phyloP scores from a whole-genome alignment of 2,113 vertebrate species.

The Neolamprologus ventralis region DNA sequence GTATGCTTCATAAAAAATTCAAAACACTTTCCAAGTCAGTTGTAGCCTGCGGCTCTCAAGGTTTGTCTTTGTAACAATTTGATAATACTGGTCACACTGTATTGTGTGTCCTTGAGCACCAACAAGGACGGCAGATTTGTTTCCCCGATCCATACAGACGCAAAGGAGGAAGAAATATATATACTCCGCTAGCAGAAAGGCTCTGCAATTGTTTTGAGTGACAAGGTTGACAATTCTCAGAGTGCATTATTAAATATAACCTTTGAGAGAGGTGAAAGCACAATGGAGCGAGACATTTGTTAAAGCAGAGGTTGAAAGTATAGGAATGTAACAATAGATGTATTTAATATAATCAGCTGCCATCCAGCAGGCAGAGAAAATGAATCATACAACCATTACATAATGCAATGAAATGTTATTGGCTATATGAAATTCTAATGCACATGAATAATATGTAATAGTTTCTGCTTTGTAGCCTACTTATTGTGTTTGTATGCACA shows the following conservation, averaged over 20 bases:
- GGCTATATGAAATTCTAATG: constrained; percentile 30
- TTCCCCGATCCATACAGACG: constrained; percentile 26
- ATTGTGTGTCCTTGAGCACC: constrained; percentile 57
- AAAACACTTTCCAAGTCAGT: constrained; percentile 49
- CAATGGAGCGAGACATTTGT: constrained; percentile 19
- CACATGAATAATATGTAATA: constrained; percentile 27
- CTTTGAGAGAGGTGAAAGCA: constrained; percentile 30
- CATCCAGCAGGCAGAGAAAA: not conserved
- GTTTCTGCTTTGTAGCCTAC: not conserved
- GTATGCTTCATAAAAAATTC: constrained; percentile 62
- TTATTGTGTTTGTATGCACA: constrained; percentile 16
- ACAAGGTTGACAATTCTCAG: constrained; percentile 62
- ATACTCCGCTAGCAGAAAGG: not conserved
- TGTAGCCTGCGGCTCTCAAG: constrained; percentile 62
- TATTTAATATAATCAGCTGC: constrained; percentile 33
- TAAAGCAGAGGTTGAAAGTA: constrained; percentile 1
- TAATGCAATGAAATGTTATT: constrained; percentile 34
- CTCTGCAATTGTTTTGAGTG: constrained; percentile 46
- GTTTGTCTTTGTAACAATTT: constrained; percentile 63
- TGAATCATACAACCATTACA: constrained; percentile 24
- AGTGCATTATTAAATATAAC: constrained; percentile 52
- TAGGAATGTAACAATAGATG: constrained; percentile 1
- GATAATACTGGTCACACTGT: constrained; percentile 60
- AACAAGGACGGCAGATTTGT: constrained; percentile 54
- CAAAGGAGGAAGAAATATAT: not conserved